Conservation (phyloP, 2,888 invertebrate genomes). For the Anagyrus pseudococci region DNA sequence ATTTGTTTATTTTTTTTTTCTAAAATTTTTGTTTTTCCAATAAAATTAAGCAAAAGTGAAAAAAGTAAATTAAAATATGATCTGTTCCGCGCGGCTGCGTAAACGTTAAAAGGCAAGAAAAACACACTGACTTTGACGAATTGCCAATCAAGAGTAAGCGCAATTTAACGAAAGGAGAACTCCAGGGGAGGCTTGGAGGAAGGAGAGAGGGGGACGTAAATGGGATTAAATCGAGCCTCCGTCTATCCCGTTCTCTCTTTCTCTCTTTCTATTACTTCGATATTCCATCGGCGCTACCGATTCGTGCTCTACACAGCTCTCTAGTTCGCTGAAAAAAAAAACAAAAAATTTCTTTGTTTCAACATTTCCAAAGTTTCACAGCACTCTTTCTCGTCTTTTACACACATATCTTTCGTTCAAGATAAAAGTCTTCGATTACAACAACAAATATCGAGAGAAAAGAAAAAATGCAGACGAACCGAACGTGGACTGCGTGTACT, state of each 20-base stretch:
- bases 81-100: constrained; percentile 10
- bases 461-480: constrained; percentile 43
- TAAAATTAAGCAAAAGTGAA: constrained; percentile 11
- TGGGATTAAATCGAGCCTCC: constrained; percentile 33
- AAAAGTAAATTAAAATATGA: too few relatives aligned
- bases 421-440: constrained; percentile 3
- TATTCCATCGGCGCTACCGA: constrained; percentile 6
- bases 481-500: constrained; percentile 42
- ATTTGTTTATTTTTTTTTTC: neutral
- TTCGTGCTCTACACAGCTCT: neutral
- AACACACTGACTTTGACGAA: constrained; percentile 38
- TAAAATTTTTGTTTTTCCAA: constrained; percentile 1
- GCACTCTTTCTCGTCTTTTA: neutral
- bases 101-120: constrained; percentile 36
- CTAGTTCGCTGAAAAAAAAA: constrained; percentile 14
- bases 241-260: constrained; percentile 5
- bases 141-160: constrained; percentile 37
- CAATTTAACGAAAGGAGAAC: constrained; percentile 35
- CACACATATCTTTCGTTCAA: neutral
- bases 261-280: constrained; percentile 5
- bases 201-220: constrained; percentile 30
- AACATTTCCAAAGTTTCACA: neutral
- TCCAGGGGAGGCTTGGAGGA: too few relatives aligned
- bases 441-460: constrained; percentile 23
- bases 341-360: constrained; percentile 10